Evolutionary conservation across 2,113 vertebrate genomes (phyloP).

Genomic region (Oplegnathus fasciatus): DNA sequence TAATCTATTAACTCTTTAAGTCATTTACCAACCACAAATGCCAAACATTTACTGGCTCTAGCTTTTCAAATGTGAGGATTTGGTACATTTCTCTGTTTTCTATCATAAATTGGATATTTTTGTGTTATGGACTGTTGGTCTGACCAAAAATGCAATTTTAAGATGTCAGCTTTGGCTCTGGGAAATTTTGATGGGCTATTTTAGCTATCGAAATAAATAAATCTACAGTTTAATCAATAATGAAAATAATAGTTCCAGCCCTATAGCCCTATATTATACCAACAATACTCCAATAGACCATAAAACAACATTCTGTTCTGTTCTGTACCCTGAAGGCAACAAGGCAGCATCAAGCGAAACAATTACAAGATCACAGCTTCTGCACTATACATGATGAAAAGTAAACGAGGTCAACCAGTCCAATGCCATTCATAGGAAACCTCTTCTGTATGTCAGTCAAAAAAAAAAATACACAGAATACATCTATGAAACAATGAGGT

Average conservation of each 20-base stretch:
- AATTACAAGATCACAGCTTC: neutral
- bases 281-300: neutral
- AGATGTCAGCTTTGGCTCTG: neutral
- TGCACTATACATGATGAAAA: neutral
- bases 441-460: neutral
- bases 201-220: neutral
- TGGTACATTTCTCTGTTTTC: neutral
- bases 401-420: neutral
- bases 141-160: neutral
- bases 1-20: neutral
- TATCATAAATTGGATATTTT: neutral
- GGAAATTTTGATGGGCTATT: neutral
- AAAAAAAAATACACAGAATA: neutral
- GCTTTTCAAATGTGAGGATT: neutral
- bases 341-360: neutral
- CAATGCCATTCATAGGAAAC: neutral
- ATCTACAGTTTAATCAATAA: neutral
- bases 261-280: neutral
- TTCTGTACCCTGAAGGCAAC: constrained; percentile 1
- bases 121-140: neutral
- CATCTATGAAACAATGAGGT: constrained; percentile 15
- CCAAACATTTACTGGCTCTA: neutral
- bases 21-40: neutral
- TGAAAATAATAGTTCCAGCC: neutral
- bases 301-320: neutral